Evolutionary conservation across 2,888 invertebrate species (phyloP), one percentile per base, ranked within the genome.

Genomic region (Dicyrtoma fusca): DNA sequence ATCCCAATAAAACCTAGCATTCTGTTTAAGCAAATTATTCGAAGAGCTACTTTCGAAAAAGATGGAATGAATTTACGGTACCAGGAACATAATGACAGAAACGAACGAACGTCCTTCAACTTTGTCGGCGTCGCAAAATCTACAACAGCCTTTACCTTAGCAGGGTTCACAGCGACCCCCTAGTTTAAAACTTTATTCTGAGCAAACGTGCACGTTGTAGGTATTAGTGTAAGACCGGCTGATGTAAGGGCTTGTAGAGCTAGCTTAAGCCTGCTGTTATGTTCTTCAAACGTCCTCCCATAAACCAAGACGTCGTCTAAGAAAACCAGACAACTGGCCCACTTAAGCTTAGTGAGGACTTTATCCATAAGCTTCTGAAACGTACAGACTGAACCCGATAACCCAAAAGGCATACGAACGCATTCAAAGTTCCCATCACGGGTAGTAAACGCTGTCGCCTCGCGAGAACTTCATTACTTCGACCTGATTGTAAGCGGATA

Each of bases 401-500:
- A 72, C 0, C 82, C 82, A 68, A 82, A 81, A 0, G 81, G 81
- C 81, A 84, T 81, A 2, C 82, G 71, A 23, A 71, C 49, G 70
- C 76, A 82, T 76, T 83, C 81, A 45, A 76, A 83, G 17, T 82
- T 81, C 6, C 83, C 82, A 3, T 69, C 62, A 34, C 75, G 64
- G 13, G 79, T 80, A 1, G 75, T 77, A 74, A 83, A 82, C 1
- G 81, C 82, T 1, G 82, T 82, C 73, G 82, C 82, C 3, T 53
- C 53, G 51, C 72, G 71, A 64, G 81, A 78, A 8, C 77, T 23
- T 63, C 44, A 13, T 79, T 51, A 83, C 70, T 14, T 79, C 78
- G 6, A 82, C 80, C 72, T 83, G 82, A 62, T 81, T 81, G 63
- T 82, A 83, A 0, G 82, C 82, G 42, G 81, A 45, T 74, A 82